Evolutionary conservation across 92 coral and sea anemone genomes (phyloP), one percentile per base, ranked within the genome.

Genomic region (Phymanthus crucifer): DNA sequence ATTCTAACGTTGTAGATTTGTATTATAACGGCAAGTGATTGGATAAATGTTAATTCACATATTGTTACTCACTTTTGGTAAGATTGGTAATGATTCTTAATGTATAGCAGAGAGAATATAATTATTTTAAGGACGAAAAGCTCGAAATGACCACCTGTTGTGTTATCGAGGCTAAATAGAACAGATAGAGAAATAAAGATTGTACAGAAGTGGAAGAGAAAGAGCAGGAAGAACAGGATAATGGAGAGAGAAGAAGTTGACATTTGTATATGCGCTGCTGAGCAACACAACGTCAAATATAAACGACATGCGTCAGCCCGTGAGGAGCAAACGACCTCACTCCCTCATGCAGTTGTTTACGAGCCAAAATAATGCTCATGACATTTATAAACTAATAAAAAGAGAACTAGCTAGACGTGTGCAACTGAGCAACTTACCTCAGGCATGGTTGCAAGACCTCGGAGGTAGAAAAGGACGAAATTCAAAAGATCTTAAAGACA

Each of bases 81-180:
- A 1, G 7, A 54, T 54, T 54, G 21, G 27, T 21, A 54, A 21
- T 54, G 27, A 7, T 54, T 2, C 27, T 13, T 8, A 21, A 3
- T 50, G 29, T 54, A 29, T 21, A 21, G 24, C 27, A n/a, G 6
- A n/a, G 24, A 54, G 0, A 54, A 3, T 21, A n/a, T 21, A 54
- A 21, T 4, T 54, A 54, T 54, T 8, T 45, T 9, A 45, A 24
- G 24, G 8, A 21, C 5, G 8, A 3, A 29, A 54, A 35, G n/a
- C n/a, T 61, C 68, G 14, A 24, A 61, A 26, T 29, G 17, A 34
- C 81, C 81, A 58, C 72, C 81, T 77, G 81, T 72, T 32, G 38
- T 3, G 64, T 47, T 14, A 37, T 61, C 23, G 23, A 23, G 31
- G 72, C 10, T 43, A 40, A 32, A 77, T 37, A 17, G 24, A 77